These are phyloP conservation scores for Mus musculus DNA, from an alignment of 2,113 vertebrate species.

Conservation along the genomic window GRCm39 chr10:40844001-40844500, in stretches of 20 bases:
- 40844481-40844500: not conserved
- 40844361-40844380: not conserved
- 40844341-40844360: not conserved
- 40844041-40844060: not conserved
- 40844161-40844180: not conserved
- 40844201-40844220: not conserved
- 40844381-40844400: not conserved
- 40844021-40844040: not conserved
- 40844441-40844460: not conserved
- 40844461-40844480: not conserved
- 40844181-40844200: not conserved
- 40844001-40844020: not conserved
- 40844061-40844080: not conserved
- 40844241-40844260: not conserved
- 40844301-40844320: not conserved
- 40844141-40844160: not conserved
- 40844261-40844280: not conserved
- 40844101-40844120: not conserved
- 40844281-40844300: not conserved
- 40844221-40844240: accelerated
- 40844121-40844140: not conserved
- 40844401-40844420: slow-evolving; percentile 10
- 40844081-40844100: accelerated
- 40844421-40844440: not conserved
- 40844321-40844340: not conserved